phyloP scores from a whole-genome alignment of 1,140 invertebrate genomes.

The Lepidostoma basale region DNA sequence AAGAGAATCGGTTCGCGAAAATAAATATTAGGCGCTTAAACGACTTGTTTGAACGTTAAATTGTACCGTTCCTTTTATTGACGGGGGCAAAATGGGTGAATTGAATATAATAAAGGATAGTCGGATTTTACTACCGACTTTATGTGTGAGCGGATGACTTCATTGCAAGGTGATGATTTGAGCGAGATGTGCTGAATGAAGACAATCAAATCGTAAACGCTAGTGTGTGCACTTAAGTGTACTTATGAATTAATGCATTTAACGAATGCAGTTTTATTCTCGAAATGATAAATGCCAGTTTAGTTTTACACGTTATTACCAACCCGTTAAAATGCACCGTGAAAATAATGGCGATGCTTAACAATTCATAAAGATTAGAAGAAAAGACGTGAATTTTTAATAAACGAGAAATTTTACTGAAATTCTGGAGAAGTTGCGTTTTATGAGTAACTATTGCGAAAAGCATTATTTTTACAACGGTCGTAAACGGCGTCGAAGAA shows the following conservation, averaged over 20 bases:
- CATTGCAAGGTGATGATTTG: slow-evolving; percentile 7
- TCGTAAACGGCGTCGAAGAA: slow-evolving; percentile 34
- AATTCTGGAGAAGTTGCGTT: slow-evolving; percentile 15
- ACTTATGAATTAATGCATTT: too few species aligned
- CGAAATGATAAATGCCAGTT: too few species aligned
- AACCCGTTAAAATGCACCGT: too few species aligned
- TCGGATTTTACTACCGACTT: not conserved
- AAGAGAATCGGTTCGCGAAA: slow-evolving; percentile 12
- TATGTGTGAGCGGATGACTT: slow-evolving; percentile 5
- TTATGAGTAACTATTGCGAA: slow-evolving; percentile 26
- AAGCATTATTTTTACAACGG: slow-evolving; percentile 35
- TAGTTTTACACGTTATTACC: too few species aligned
- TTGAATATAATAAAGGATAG: slow-evolving; percentile 2
- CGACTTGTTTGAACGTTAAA: slow-evolving; percentile 17
- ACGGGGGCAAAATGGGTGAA: not conserved
- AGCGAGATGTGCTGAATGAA: too few species aligned
- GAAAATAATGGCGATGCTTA: not conserved
- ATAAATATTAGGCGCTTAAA: slow-evolving; percentile 20
- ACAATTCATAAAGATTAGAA: slow-evolving; percentile 6
- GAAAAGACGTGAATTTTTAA: slow-evolving; percentile 22
- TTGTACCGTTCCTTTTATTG: slow-evolving; percentile 11
- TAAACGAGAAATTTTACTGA: slow-evolving; percentile 14
- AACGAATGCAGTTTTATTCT: too few species aligned
- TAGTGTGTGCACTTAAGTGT: too few species aligned
- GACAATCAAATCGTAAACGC: too few species aligned